A percentile compares a stretch with the other conserved stretches of the same genome.
Conservation (phyloP, 2,888 invertebrate genomes). For the Drosophila limbata region DNA sequence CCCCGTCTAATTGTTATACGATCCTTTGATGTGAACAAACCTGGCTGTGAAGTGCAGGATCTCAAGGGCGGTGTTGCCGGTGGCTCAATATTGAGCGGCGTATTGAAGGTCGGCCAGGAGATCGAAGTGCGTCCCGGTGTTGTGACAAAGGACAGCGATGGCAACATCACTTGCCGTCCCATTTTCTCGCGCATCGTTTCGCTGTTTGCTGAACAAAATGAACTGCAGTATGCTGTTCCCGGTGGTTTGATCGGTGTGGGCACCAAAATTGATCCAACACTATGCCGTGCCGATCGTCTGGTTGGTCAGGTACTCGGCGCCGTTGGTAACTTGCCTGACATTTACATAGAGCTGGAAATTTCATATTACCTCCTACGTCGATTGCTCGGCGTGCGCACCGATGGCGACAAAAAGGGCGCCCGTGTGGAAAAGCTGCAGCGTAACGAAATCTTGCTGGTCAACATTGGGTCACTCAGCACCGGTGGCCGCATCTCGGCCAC, state of each 20-base stretch:
- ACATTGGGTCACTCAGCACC: constrained; percentile 99
- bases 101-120: constrained; percentile 98
- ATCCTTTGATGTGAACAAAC: constrained; percentile 99
- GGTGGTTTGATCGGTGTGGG: constrained; percentile 99
- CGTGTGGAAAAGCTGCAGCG: constrained; percentile 97
- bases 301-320: constrained; percentile 99
- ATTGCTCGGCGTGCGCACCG: constrained; percentile 98
- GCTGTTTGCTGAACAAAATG: constrained; percentile 98
- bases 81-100: constrained; percentile 98
- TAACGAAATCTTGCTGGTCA: constrained; percentile 97
- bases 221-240: constrained; percentile 98
- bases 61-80: constrained; percentile 99
- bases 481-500: constrained; percentile 98
- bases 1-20: constrained; percentile 98
- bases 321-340: constrained; percentile 97
- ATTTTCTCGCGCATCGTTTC: constrained; percentile 99
- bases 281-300: constrained; percentile 98
- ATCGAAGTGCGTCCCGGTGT: constrained; percentile 99
- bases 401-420: constrained; percentile 99
- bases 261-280: constrained; percentile 99
- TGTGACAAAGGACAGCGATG: constrained; percentile 98
- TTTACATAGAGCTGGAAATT: constrained; percentile 99
- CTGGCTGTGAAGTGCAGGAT: constrained; percentile 99
- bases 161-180: constrained; percentile 97
- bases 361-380: constrained; percentile 98